Conservation (phyloP, 1,140 invertebrate genomes). For the Palaemon carinicauda region DNA sequence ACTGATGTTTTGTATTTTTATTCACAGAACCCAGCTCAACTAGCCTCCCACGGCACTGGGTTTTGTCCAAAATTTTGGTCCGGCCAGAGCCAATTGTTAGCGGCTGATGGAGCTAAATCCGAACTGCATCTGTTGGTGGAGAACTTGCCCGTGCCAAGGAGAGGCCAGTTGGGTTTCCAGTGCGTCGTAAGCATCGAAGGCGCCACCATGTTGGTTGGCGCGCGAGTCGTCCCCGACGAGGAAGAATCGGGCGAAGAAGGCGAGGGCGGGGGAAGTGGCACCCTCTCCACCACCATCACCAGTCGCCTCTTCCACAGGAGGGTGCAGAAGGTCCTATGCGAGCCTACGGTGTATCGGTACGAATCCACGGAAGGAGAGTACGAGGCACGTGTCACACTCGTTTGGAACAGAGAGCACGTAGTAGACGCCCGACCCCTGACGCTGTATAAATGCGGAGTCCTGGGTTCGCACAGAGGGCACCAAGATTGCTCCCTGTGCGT, state of each 20-base stretch:
- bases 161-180: conserved; percentile 83
- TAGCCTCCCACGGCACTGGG: conserved; percentile 77
- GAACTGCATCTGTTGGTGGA: conserved; percentile 88
- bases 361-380: conserved; percentile 85
- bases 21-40: conserved; percentile 75
- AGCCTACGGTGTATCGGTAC: conserved; percentile 89
- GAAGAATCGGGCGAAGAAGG: conserved; percentile 6
- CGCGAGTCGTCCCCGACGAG: conserved; percentile 73
- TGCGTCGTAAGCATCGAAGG: conserved; percentile 91
- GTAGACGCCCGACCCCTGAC: conserved; percentile 89
- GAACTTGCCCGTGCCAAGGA: conserved; percentile 79
- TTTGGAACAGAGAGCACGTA: conserved; percentile 92
- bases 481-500: conserved; percentile 94
- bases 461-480: conserved; percentile 89
- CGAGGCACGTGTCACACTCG: conserved; percentile 85
- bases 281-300: not conserved
- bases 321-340: conserved; percentile 83
- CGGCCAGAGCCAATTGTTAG: conserved; percentile 72
- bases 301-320: not conserved
- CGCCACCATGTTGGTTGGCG: conserved; percentile 86
- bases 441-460: conserved; percentile 92
- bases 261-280: not conserved
- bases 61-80: conserved; percentile 83
- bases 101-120: conserved; percentile 88
- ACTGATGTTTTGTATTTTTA: conserved; percentile 56